Evolutionary conservation across 2,888 invertebrate species (phyloP).

Genomic region (Tridacna gigas): DNA sequence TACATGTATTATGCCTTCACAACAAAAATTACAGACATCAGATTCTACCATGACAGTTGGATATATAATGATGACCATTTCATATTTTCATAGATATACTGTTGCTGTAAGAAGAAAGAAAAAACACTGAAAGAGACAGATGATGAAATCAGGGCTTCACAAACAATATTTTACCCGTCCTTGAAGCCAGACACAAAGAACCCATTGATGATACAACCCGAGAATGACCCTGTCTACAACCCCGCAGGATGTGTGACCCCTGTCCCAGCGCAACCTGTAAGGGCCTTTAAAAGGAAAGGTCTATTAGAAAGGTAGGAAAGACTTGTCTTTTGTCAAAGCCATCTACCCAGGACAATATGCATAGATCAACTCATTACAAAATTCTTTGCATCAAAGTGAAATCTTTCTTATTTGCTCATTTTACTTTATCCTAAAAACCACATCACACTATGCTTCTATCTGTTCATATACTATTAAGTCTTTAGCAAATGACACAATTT

Average conservation of each 20-base stretch:
- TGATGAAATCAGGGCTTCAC: slow-evolving; percentile 58
- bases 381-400: too few species aligned
- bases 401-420: too few species aligned
- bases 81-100: slow-evolving; percentile 67
- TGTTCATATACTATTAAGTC: too few species aligned
- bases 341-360: too few species aligned
- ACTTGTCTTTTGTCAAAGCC: background rate
- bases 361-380: too few species aligned
- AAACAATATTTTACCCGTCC: slow-evolving; percentile 79
- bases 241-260: slow-evolving; percentile 75
- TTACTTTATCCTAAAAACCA: too few species aligned
- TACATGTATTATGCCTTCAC: too few species aligned
- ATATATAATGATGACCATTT: too few species aligned
- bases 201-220: slow-evolving; percentile 79
- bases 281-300: slow-evolving; percentile 77
- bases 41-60: too few species aligned
- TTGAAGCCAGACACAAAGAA: slow-evolving; percentile 76
- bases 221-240: slow-evolving; percentile 69
- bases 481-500: too few species aligned
- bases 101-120: slow-evolving; percentile 73
- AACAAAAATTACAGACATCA: too few species aligned
- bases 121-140: slow-evolving; percentile 65
- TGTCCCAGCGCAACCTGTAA: slow-evolving; percentile 76
- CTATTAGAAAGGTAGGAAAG: slow-evolving; percentile 80
- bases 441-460: too few species aligned